These are phyloP conservation scores for Huso huso DNA, from an alignment of 2,797 vertebrate genomes.

Conservation along the genomic window DNA sequence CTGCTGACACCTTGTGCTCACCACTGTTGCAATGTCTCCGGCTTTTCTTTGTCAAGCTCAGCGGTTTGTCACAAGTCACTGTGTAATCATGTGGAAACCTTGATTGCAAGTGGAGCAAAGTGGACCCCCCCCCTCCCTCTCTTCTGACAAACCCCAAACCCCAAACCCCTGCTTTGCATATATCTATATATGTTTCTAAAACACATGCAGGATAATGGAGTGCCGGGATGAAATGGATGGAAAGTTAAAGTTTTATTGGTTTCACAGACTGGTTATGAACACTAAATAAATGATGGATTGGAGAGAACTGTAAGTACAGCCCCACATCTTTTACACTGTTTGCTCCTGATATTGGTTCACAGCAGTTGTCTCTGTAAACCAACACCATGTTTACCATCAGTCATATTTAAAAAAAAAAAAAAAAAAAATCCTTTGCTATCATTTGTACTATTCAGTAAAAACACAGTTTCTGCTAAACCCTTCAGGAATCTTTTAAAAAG, in stretches of 20 bases:
- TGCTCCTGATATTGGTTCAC: constrained; percentile 19
- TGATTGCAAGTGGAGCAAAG: constrained; percentile 50
- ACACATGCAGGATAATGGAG: constrained; percentile 54
- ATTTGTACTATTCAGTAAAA: not conserved
- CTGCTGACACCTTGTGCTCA: constrained; percentile 20
- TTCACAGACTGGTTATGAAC: constrained; percentile 52
- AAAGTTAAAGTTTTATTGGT: constrained; percentile 48
- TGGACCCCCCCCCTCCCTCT: constrained; percentile 39
- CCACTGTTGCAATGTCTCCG: constrained; percentile 9
- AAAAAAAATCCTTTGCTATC: not conserved
- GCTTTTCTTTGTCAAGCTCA: constrained; percentile 21
- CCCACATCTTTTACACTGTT: constrained; percentile 13
- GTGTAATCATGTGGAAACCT: constrained; percentile 59
- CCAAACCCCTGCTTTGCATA: not conserved
- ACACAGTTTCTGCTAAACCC: no score
- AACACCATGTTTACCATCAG: constrained; percentile 18
- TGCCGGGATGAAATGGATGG: constrained; percentile 41
- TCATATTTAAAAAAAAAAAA: constrained; percentile 21
- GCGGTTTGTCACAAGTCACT: constrained; percentile 43
- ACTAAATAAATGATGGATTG: constrained; percentile 69
- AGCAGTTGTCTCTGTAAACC: constrained; percentile 18
- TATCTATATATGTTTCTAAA: constrained; percentile 22
- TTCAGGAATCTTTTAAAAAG: no score
- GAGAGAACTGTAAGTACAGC: constrained; percentile 71
- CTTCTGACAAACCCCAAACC: not conserved